A percentile compares a stretch with the other conserved stretches of the same genome.
phyloP scores from a whole-genome alignment of 2,888 invertebrate genomes.

The Nomada hirtipes region DNA sequence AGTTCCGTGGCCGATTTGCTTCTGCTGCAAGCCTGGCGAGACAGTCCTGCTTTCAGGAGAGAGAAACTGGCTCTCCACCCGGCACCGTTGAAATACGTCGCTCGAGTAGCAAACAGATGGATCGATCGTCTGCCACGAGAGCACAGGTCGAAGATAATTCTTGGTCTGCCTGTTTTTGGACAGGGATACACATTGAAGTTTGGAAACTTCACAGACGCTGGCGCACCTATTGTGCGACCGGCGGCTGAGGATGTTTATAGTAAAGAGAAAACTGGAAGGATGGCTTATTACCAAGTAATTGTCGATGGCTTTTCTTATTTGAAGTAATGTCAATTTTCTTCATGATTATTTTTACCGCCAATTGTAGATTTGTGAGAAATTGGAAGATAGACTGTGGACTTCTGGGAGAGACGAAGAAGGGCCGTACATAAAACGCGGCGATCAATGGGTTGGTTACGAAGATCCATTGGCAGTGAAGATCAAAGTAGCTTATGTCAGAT shows the following conservation, averaged over 20 bases:
- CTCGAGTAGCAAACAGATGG: constrained; percentile 73
- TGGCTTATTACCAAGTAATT: constrained; percentile 90
- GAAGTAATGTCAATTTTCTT: background rate
- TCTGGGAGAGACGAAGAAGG: constrained; percentile 87
- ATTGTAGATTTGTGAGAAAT: constrained; percentile 86
- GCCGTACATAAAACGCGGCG: constrained; percentile 88
- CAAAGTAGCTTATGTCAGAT: constrained; percentile 88
- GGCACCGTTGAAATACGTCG: constrained; percentile 75
- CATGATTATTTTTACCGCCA: background rate
- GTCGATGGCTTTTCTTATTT: no score
- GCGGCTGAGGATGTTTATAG: constrained; percentile 89
- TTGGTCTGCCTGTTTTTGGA: constrained; percentile 91
- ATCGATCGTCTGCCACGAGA: constrained; percentile 86
- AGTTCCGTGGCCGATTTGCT: constrained; percentile 88
- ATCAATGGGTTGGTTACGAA: constrained; percentile 94
- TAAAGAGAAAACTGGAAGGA: constrained; percentile 87
- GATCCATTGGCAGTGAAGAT: constrained; percentile 85
- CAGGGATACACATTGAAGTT: constrained; percentile 89
- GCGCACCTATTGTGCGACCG: constrained; percentile 87
- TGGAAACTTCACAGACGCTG: constrained; percentile 85
- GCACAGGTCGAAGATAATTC: constrained; percentile 87
- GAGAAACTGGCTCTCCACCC: constrained; percentile 74
- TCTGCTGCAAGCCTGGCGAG: constrained; percentile 88
- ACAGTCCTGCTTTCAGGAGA: constrained; percentile 59
- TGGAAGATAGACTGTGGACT: constrained; percentile 86